Percentiles rank a stretch among this genome's conserved stretches.
phyloP scores from a whole-genome alignment of 2,113 vertebrate species.

The Alaudala cheleensis region DNA sequence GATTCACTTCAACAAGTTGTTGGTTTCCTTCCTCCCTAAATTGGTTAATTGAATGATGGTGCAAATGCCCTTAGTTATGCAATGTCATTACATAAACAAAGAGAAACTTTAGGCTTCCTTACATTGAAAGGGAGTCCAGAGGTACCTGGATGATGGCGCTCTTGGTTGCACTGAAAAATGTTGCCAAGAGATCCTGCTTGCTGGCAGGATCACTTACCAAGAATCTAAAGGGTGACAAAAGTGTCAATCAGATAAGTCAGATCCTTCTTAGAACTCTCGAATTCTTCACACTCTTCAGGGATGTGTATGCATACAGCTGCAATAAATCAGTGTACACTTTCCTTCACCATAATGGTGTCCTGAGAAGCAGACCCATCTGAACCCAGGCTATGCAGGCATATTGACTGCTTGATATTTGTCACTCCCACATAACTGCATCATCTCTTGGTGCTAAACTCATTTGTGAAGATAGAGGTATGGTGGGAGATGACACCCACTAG shows the following conservation, averaged over 20 bases:
- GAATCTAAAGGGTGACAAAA: not conserved
- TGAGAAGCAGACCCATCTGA: not conserved
- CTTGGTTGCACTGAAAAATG: not conserved
- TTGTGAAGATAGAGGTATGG: not conserved
- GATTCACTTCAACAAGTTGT: not conserved
- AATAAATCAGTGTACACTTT: rapidly evolving
- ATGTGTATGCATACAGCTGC: not conserved
- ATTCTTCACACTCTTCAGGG: not conserved
- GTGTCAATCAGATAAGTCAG: not conserved
- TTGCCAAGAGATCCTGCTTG: not conserved
- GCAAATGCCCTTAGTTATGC: not conserved
- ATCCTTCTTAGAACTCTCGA: not conserved
- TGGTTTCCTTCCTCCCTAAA: not conserved
- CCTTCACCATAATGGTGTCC: not conserved
- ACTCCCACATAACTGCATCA: constrained; percentile 12
- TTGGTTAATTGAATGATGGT: not conserved
- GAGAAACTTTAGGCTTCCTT: not conserved
- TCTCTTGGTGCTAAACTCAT: constrained; percentile 7
- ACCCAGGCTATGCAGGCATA: not conserved
- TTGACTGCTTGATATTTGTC: constrained; percentile 1
- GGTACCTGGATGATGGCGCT: not conserved
- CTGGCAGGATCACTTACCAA: rapidly evolving
- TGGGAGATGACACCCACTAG: constrained; percentile 32
- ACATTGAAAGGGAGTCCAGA: not conserved
- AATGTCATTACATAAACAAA: not conserved